A percentile compares a stretch with the other conserved stretches of the same genome.
phyloP scores from a whole-genome alignment of 2,797 vertebrate species.

The Rhabdomys pumilio region DNA sequence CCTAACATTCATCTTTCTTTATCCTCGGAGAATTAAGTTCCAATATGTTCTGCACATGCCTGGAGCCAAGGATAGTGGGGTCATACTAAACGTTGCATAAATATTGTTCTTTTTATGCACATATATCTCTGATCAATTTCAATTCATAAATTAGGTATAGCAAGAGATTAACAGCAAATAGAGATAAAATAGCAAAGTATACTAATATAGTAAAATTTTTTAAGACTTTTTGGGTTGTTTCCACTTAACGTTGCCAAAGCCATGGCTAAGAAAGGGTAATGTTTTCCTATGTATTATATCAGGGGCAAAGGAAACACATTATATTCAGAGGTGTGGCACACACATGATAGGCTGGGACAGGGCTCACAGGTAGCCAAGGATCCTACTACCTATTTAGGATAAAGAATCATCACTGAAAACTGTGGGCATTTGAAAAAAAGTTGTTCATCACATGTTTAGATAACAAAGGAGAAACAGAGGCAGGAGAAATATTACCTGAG shows the following conservation, averaged over 20 bases:
- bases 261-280: neutral
- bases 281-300: conserved; percentile 10
- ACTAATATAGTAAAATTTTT: neutral
- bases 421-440: conserved; percentile 46
- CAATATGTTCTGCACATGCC: neutral
- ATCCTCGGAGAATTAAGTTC: neutral
- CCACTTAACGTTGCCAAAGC: neutral
- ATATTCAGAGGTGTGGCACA: neutral
- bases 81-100: neutral
- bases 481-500: conserved; percentile 26
- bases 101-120: neutral
- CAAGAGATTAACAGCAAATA: neutral
- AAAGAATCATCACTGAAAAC: conserved; percentile 47
- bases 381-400: neutral
- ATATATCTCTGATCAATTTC: neutral
- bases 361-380: neutral
- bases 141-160: neutral
- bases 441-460: conserved; percentile 40
- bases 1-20: neutral
- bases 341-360: neutral
- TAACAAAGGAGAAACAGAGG: conserved; percentile 70
- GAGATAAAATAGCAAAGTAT: neutral
- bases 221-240: neutral
- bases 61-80: neutral
- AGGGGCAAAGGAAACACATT: neutral